Base-by-base conservation (phyloP, 2,113 vertebrate genomes). In the Peromyscus maniculatus region DNA sequence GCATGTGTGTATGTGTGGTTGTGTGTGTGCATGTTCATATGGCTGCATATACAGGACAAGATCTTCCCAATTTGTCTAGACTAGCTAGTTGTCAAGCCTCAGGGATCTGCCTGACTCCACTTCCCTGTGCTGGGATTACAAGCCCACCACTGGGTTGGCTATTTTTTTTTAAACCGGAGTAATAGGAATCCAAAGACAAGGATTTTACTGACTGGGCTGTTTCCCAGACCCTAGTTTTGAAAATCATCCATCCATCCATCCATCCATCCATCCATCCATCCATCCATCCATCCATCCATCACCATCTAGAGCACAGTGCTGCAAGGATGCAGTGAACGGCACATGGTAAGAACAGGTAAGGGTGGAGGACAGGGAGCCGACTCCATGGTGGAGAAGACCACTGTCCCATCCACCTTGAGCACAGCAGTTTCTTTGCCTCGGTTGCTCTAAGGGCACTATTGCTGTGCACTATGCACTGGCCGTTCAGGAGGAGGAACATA, bases 281-380 rank as follows among this genome's bases (percentile, higher is more conserved):
- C 39, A 43, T 43, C 39, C 57, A 75, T 59, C 17, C 39, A 8
- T 31, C 46, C 39, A 8, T 31, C 46, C 13, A n/a, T 28, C 21
- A 67, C 24, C 59, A 62, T 39, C 5, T 66, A 26, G 87, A 69
- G 7, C 16, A 22, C 11, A 15, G 13, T 3, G 31, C 71, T 19
- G 10, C 55, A 43, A 46, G n/a, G 78, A 59, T 21, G 13, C 31
- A 21, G 33, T 0, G 55, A 28, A 52, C 46, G 1, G 2, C 28
- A 15, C 0, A 4, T 2, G 1, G 28, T 1, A 31, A 46, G 17
- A 24, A 5, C 5, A 2, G 19, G 69, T 7, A 46, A 22, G 28
- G 5, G 10, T 0, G 6, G 17, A 66, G 69, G 17, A 2, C 0
- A 0, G 31, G 67, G 22, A 57, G n/a, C 7, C 0, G 43, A 26